These are phyloP conservation scores for Aethes cnicana DNA, from an alignment of 2,888 invertebrate species.

Conservation along the genomic window DNA sequence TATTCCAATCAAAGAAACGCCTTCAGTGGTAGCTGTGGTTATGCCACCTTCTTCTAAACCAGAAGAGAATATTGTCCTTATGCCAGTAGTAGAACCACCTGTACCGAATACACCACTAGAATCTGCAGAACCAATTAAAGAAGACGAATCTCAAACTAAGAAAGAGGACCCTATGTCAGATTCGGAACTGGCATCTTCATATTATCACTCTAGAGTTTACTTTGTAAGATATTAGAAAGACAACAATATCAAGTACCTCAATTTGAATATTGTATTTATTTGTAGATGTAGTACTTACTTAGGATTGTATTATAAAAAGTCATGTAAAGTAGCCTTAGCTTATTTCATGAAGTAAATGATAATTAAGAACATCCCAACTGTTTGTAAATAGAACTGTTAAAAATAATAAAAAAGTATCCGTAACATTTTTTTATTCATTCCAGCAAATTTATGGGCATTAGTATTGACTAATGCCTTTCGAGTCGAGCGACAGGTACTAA, in stretches of 20 bases:
- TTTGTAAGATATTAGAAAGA: constrained; percentile 53
- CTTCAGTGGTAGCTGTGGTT: constrained; percentile 45
- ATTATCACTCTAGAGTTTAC: constrained; percentile 64
- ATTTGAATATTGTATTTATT: constrained; percentile 25
- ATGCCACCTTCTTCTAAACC: constrained; percentile 33
- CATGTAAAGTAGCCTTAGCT: constrained; percentile 11
- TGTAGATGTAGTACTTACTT: constrained; percentile 30
- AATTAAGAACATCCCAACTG: constrained; percentile 14
- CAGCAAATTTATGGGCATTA: no score
- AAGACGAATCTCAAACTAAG: constrained; percentile 36
- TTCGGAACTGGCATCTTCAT: constrained; percentile 71
- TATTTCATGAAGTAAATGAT: constrained; percentile 22
- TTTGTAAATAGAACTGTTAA: constrained; percentile 16
- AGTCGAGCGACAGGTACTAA: no score
- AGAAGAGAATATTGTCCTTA: constrained; percentile 32
- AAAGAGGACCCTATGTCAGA: constrained; percentile 49
- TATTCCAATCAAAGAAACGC: constrained; percentile 42
- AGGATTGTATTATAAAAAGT: constrained; percentile 26
- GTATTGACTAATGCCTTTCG: no score
- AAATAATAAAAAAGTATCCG: neutral
- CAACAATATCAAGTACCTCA: constrained; percentile 18
- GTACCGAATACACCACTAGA: constrained; percentile 23
- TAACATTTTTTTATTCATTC: neutral
- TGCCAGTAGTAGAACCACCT: neutral
- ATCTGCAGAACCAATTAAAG: constrained; percentile 30